These are phyloP conservation scores for Trachelus troglodyta DNA, from an alignment of 2,888 invertebrate species.

Conservation along the genomic window DNA sequence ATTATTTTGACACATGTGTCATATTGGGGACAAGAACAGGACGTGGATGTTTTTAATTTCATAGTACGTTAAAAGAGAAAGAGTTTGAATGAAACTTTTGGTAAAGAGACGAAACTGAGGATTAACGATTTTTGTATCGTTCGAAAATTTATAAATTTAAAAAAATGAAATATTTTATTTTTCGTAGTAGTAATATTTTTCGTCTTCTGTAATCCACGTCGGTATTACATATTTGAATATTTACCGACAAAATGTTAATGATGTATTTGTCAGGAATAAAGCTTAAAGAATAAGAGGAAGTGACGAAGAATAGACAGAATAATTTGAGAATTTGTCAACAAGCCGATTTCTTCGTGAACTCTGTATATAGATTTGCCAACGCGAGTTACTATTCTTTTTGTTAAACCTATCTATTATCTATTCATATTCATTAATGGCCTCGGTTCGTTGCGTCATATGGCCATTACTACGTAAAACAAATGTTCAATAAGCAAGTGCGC, in stretches of 20 bases:
- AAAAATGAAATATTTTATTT: too few relatives aligned
- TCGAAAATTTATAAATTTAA: too few relatives aligned
- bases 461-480: neutral
- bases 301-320: constrained; percentile 2
- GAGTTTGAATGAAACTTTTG: neutral
- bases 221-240: constrained; percentile 6
- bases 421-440: too few relatives aligned
- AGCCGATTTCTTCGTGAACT: too few relatives aligned
- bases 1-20: neutral
- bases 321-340: neutral
- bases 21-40: neutral
- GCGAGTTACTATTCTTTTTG: constrained; percentile 4
- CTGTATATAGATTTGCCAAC: neutral
- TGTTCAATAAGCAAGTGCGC: neutral
- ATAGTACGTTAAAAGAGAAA: neutral
- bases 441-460: neutral
- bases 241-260: constrained; percentile 20
- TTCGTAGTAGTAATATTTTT: too few relatives aligned
- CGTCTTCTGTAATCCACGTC: neutral
- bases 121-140: too few relatives aligned
- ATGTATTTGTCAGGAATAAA: constrained; percentile 52
- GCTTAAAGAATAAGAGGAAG: constrained; percentile 18
- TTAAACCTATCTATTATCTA: too few relatives aligned
- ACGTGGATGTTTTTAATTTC: too few relatives aligned
- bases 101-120: too few relatives aligned